Evolutionary conservation across 2,797 vertebrate species (phyloP).

Genomic region (Pantherophis alleghaniensis): DNA sequence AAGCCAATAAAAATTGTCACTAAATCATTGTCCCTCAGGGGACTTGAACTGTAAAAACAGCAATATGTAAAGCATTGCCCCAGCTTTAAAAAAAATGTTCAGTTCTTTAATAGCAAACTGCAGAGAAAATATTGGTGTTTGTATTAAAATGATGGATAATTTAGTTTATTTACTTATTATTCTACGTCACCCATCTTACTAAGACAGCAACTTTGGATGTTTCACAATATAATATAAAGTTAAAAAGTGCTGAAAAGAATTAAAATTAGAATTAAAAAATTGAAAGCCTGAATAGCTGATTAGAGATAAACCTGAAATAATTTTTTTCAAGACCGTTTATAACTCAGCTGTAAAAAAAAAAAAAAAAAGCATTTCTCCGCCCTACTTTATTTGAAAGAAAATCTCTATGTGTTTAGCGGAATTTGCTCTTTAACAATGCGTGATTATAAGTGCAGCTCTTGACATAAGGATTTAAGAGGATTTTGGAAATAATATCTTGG

Average conservation of each 20-base stretch:
- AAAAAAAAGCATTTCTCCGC: neutral
- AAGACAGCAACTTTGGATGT: neutral
- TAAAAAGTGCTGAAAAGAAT: neutral
- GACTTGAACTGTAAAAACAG: neutral
- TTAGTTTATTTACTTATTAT: neutral
- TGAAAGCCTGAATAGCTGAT: neutral
- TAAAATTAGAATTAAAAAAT: neutral
- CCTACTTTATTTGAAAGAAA: neutral
- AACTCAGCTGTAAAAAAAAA: neutral
- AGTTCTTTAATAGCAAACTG: neutral
- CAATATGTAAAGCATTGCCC: neutral
- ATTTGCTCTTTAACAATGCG: neutral
- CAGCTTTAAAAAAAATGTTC: neutral
- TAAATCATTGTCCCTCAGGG: neutral
- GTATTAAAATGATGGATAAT: neutral
- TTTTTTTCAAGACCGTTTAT: neutral
- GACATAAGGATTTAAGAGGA: neutral
- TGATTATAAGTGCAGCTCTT: neutral
- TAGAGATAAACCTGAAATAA: neutral
- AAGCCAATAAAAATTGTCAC: neutral
- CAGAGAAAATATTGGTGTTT: neutral
- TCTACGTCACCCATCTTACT: neutral
- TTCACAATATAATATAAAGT: neutral
- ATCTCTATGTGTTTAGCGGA: neutral
- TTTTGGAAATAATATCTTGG: neutral